Evolutionary conservation across 2,797 vertebrate genomes (phyloP).

Genomic region (Megaceryle alcyon): DNA sequence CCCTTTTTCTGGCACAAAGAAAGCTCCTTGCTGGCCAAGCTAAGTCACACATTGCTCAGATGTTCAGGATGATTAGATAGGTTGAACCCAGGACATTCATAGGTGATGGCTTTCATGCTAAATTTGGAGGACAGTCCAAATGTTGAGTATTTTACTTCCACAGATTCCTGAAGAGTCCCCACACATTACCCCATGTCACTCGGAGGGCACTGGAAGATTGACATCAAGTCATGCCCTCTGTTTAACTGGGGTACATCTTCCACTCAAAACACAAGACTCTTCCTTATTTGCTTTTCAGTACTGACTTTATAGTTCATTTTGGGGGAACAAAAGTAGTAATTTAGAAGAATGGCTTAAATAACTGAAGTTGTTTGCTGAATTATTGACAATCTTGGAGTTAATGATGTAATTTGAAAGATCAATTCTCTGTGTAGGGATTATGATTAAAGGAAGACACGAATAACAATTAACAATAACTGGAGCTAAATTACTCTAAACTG

Average conservation of each 20-base stretch:
- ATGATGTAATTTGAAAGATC: not conserved
- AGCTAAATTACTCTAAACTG: not conserved
- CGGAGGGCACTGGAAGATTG: not conserved
- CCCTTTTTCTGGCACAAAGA: not conserved
- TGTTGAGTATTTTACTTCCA: not conserved
- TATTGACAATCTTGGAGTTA: not conserved
- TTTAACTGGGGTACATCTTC: not conserved
- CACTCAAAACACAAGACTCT: not conserved
- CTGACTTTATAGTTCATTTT: not conserved
- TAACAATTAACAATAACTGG: not conserved
- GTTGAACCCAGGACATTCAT: not conserved
- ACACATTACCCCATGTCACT: not conserved
- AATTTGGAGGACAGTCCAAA: not conserved
- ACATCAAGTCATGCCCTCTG: not conserved
- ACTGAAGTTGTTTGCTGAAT: not conserved
- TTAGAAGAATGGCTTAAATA: not conserved
- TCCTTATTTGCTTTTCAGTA: not conserved
- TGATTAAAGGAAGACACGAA: slow-evolving; percentile 17
- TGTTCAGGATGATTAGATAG: not conserved
- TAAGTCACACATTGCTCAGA: not conserved
- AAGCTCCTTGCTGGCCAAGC: not conserved
- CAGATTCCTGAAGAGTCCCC: not conserved
- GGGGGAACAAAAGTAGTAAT: not conserved
- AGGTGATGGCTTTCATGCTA: not conserved
- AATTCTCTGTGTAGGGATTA: not conserved